A percentile compares a stretch with the other conserved stretches of the same genome.
These are phyloP conservation scores for Phymanthus crucifer DNA, from an alignment of 92 coral and sea anemone genomes.

Conservation along the genomic window DNA sequence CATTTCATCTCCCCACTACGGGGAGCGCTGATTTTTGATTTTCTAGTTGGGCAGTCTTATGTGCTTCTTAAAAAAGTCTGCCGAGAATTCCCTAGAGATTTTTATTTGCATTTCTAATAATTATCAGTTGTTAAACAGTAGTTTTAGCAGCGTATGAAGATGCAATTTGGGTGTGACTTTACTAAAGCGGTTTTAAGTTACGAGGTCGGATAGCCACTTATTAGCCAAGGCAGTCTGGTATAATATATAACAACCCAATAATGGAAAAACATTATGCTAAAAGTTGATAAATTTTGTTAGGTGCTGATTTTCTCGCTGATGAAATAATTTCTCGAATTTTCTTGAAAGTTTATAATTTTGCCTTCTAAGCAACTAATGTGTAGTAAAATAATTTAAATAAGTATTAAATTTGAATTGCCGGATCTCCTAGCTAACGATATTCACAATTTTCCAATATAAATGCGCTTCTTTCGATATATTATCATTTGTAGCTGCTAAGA, in stretches of 20 bases:
- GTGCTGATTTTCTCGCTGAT: no score
- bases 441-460: neutral
- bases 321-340: no score
- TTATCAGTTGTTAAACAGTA: neutral
- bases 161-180: neutral
- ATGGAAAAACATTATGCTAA: no score
- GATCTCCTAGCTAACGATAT: neutral
- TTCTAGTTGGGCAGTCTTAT: neutral
- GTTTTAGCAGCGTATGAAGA: neutral
- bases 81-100: neutral
- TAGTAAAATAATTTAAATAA: neutral
- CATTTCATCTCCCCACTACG: neutral
- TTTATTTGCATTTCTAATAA: neutral
- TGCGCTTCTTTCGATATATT: neutral
- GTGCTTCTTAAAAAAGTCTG: neutral
- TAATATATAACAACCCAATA: neutral
- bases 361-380: neutral
- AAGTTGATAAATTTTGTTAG: no score
- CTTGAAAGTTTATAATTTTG: neutral
- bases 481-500: neutral
- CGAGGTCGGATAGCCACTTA: neutral
- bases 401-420: neutral
- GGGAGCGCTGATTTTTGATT: no score
- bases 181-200: neutral
- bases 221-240: neutral